Evolutionary conservation across 1,140 invertebrate genomes (phyloP), one percentile per base, ranked within the genome.

Genomic region (Spodoptera litura): DNA sequence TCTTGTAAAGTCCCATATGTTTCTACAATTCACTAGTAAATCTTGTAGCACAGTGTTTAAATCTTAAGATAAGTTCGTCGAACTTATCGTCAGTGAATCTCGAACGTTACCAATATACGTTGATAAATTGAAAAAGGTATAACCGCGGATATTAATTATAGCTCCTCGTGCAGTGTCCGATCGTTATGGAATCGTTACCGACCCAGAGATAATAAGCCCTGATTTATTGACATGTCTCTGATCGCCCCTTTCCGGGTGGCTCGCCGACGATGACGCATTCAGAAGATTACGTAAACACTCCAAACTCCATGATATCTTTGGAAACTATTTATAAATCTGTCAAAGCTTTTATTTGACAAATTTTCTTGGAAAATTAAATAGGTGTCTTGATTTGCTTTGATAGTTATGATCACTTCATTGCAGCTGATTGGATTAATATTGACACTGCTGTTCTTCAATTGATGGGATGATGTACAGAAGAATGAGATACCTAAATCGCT

Each of bases 71-170:
- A 44, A 44, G 71, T 58, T 49, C 20, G 38, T 13, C 64, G 51
- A 70, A 51, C 38, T 70, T 6, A 13, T 1, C 44, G 38, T 0
- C 35, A 6, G 71, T 74, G 35, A 27, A 73, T 71, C 78, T 70
- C 80, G 56, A 12, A 70, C 64, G 56, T 75, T 79, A 70, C 82
- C 75, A 78, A 80, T 80, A 80, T 78, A 56, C 74, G 20, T 76
- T 84, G 82, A 85, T 83, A 82, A 85, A 87, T 87, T 80, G 78
- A 80, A 83, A 80, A 80, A 73, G 78, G 76, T 79, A 82, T 75
- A 77, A 78, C 70, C 64, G 31, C 61, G 53, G 74, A 80, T 82
- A 87, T 78, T 85, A 88, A 88, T 85, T 86, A 81, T 80, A 79
- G 56, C 74, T 64, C 75, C 70, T 74, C 78, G 78, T 62, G 80